Conservation (phyloP, 2,888 invertebrate species). For the Thyatira batis region DNA sequence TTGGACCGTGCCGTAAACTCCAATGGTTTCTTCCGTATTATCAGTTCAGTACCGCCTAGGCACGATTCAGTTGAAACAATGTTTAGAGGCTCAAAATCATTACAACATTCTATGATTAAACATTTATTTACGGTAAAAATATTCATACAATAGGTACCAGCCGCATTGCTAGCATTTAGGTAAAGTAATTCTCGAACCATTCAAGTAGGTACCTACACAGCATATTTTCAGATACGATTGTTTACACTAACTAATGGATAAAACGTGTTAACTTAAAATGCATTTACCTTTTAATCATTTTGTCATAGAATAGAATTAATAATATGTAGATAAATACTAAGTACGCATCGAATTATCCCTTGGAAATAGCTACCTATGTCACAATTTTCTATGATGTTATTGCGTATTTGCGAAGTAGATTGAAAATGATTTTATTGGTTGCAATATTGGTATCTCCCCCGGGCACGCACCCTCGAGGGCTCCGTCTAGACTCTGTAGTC, state of each 20-base stretch:
- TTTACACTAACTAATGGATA: neutral
- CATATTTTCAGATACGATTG: neutral
- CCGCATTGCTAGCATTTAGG: neutral
- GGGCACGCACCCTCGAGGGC: constrained; percentile 56
- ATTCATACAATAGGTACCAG: neutral
- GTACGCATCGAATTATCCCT: too few relatives aligned
- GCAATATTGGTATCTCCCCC: constrained; percentile 61
- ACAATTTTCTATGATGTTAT: neutral
- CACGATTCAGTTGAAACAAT: neutral
- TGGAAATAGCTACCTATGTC: too few relatives aligned
- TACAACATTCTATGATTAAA: constrained; percentile 28
- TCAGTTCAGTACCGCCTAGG: neutral
- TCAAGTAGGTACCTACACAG: neutral
- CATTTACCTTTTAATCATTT: too few relatives aligned
- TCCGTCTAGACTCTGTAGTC: constrained; percentile 66
- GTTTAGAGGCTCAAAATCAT: constrained; percentile 28
- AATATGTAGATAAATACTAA: neutral
- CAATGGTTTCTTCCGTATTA: constrained; percentile 10
- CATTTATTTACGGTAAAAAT: neutral
- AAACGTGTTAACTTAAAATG: neutral
- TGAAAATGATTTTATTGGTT: constrained; percentile 67
- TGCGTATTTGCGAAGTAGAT: constrained; percentile 40
- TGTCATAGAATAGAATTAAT: too few relatives aligned
- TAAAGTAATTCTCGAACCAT: neutral
- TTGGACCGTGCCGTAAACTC: constrained; percentile 20